A percentile compares a stretch with the other conserved stretches of the same genome.
phyloP scores from a whole-genome alignment of 2,113 vertebrate genomes.

The Hydrochoerus hydrochaeris region DNA sequence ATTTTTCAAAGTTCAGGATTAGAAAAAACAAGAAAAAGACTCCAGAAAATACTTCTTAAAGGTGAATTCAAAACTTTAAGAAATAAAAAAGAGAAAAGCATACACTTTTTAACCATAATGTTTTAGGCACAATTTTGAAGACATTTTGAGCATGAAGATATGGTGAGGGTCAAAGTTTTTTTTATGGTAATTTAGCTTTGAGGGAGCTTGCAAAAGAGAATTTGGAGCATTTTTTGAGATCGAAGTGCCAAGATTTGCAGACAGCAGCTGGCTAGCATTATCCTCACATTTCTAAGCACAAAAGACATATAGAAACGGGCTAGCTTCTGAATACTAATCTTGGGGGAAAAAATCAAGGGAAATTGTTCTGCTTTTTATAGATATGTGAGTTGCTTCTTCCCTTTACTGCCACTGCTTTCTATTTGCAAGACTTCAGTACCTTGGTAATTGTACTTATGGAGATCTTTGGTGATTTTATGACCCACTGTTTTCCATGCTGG shows the following conservation, averaged over 20 bases:
- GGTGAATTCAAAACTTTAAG: not conserved
- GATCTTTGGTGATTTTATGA: not conserved
- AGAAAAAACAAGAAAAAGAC: not conserved
- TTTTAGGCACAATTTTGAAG: not conserved
- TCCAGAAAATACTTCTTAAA: conserved; percentile 16
- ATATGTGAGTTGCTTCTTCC: not conserved
- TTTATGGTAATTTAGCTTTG: conserved; percentile 39
- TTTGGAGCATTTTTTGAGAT: conserved; percentile 28
- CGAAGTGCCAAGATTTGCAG: conserved; percentile 27
- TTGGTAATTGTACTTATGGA: not conserved
- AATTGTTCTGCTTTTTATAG: not conserved
- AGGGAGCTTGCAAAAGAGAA: conserved; percentile 30
- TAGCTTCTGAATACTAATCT: conserved; percentile 26
- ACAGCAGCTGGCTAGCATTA: conserved; percentile 51
- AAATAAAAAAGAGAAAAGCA: not conserved
- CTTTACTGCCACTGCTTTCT: not conserved
- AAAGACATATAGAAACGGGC: conserved; percentile 23
- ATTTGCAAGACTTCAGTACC: not conserved
- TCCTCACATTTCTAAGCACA: conserved; percentile 40
- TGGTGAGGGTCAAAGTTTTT: not conserved
- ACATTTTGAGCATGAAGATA: not conserved
- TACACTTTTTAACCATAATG: not conserved
- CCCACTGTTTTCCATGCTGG: not conserved
- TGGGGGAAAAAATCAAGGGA: not conserved
- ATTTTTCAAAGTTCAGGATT: not conserved